Conservation (phyloP, 2,888 invertebrate genomes). For the Elmis aenea region DNA sequence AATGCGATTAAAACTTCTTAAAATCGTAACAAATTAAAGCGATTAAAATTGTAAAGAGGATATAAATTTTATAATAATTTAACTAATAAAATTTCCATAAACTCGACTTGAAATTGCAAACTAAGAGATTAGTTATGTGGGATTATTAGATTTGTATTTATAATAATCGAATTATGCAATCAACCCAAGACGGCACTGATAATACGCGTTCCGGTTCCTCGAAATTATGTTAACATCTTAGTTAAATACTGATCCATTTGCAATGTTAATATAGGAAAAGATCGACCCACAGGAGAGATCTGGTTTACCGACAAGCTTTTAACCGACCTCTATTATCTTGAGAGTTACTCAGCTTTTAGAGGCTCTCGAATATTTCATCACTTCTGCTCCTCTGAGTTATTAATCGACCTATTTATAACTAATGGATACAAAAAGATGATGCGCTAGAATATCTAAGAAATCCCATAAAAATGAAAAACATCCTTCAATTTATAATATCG, state of each 20-base stretch:
- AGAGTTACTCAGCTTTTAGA: slow-evolving; percentile 16
- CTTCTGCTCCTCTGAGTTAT: slow-evolving; percentile 10
- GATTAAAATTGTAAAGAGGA: too few relatives aligned
- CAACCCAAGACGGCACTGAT: slow-evolving; percentile 14
- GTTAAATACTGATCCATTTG: slow-evolving; percentile 20
- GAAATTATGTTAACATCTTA: slow-evolving; percentile 19
- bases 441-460: too few relatives aligned
- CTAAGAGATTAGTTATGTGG: slow-evolving; percentile 11
- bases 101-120: slow-evolving; percentile 11
- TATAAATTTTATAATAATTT: slow-evolving; percentile 15
- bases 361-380: slow-evolving; percentile 11
- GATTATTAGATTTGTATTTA: slow-evolving; percentile 19
- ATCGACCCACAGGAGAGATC: slow-evolving; percentile 14
- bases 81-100: slow-evolving; percentile 11
- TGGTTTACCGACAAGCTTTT: slow-evolving; percentile 20
- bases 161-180: slow-evolving; percentile 17
- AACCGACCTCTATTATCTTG: slow-evolving; percentile 18
- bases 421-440: too few relatives aligned
- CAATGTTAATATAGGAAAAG: slow-evolving; percentile 16
- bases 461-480: too few relatives aligned
- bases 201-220: slow-evolving; percentile 20
- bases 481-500: too few relatives aligned
- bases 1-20: too few relatives aligned
- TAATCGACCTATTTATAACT: too few relatives aligned
- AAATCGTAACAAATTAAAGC: too few relatives aligned